Percentiles rank a stretch among this genome's conserved stretches.
phyloP scores from a whole-genome alignment of 2,888 invertebrate genomes.

The Stenolophus ochropezus region DNA sequence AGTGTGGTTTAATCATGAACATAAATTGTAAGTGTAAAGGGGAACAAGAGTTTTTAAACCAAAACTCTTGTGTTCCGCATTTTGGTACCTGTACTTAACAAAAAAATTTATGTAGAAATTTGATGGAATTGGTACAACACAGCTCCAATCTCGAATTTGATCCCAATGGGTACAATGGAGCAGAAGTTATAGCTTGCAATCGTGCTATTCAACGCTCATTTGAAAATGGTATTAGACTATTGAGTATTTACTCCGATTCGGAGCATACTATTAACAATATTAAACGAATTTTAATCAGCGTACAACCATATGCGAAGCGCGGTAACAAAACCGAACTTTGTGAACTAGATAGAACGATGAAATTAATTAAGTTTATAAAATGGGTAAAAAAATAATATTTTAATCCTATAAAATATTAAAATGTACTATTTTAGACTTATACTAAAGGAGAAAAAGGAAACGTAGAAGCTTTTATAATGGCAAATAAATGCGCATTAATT shows the following conservation, averaged over 20 bases:
- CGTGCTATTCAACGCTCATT: constrained; percentile 83
- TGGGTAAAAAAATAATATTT: constrained; percentile 78
- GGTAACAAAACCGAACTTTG: constrained; percentile 91
- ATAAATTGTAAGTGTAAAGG: constrained; percentile 76
- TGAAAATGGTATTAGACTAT: constrained; percentile 78
- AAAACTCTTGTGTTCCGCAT: too few species aligned
- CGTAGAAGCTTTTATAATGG: constrained; percentile 92
- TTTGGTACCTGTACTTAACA: too few species aligned
- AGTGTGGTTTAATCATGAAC: constrained; percentile 89
- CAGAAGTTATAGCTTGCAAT: constrained; percentile 94
- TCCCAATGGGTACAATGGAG: constrained; percentile 87
- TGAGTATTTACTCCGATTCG: constrained; percentile 93
- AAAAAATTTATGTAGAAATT: constrained; percentile 77
- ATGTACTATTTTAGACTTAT: constrained; percentile 66
- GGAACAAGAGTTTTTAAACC: neutral
- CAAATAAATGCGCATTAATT: constrained; percentile 82
- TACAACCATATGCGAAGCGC: constrained; percentile 78
- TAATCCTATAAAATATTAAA: constrained; percentile 18
- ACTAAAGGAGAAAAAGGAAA: constrained; percentile 91
- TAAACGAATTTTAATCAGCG: constrained; percentile 90
- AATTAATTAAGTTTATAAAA: constrained; percentile 78
- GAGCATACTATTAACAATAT: constrained; percentile 90
- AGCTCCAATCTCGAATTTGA: constrained; percentile 69
- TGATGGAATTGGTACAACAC: constrained; percentile 86
- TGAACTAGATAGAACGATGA: constrained; percentile 81